Conservation (phyloP, 2,797 vertebrate species). For the Sardinella longiceps region DNA sequence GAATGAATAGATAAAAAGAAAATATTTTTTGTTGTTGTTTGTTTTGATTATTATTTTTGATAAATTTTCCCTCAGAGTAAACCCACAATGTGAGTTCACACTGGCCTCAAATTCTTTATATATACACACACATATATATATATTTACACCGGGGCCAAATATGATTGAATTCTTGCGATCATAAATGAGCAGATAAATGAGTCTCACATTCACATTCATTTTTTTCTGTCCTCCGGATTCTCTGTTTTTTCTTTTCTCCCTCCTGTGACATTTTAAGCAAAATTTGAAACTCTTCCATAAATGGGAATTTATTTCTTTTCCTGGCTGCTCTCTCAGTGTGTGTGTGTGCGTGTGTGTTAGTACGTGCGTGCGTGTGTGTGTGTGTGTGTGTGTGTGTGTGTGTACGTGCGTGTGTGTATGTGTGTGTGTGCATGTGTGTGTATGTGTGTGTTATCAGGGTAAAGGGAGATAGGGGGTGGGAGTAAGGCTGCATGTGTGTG, state of each 20-base stretch:
- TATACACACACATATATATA: too few species aligned
- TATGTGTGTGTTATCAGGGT: not conserved
- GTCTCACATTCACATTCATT: not conserved
- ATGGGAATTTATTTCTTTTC: conserved; percentile 70
- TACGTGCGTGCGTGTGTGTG: not conserved
- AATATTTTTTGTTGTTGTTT: not conserved
- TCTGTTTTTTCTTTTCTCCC: conserved; percentile 35
- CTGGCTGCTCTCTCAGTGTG: conserved; percentile 47
- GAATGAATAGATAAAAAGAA: too few species aligned
- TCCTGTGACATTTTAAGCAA: conserved; percentile 58
- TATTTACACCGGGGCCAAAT: not conserved
- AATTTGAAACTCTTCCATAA: conserved; percentile 72
- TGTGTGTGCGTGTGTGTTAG: not conserved
- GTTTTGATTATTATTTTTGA: too few species aligned
- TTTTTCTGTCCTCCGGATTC: conserved; percentile 30
- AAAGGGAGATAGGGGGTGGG: not conserved
- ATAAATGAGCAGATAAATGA: not conserved
- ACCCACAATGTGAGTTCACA: not conserved
- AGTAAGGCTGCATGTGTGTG: not conserved
- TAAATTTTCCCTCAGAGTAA: not conserved
- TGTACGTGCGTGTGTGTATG: not conserved
- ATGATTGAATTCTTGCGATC: not conserved
- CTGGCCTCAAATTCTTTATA: not conserved
- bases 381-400: conserved; percentile 17
- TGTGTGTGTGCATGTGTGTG: not conserved